phyloP scores from a whole-genome alignment of 1,140 invertebrate species.

The Bemisia tabaci region DNA sequence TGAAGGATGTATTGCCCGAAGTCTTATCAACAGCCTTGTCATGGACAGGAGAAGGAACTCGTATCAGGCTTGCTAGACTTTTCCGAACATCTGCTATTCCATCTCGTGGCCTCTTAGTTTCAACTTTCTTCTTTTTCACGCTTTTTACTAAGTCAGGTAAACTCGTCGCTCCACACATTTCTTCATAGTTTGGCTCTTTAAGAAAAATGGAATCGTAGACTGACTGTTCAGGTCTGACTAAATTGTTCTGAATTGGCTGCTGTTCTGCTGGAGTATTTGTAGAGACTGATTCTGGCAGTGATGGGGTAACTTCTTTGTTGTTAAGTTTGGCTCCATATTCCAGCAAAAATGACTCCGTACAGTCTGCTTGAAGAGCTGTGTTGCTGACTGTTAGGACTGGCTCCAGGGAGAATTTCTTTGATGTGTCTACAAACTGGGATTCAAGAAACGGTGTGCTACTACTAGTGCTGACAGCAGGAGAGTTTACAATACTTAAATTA shows the following conservation, averaged over 20 bases:
- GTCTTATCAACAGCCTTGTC: too few relatives aligned
- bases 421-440: too few relatives aligned
- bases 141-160: background rate
- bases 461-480: background rate
- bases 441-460: too few relatives aligned
- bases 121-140: background rate
- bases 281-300: background rate
- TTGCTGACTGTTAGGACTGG: background rate
- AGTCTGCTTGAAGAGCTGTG: background rate
- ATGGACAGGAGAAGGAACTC: background rate
- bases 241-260: background rate
- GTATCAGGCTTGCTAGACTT: background rate
- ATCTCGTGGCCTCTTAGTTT: background rate
- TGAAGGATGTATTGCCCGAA: too few relatives aligned
- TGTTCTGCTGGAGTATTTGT: background rate
- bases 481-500: background rate
- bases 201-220: background rate
- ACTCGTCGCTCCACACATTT: background rate
- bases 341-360: background rate
- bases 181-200: background rate
- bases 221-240: background rate
- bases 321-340: background rate
- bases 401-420: too few relatives aligned
- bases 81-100: background rate
- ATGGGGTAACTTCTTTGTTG: background rate